Evolutionary conservation across 2,888 invertebrate species (phyloP).

Genomic region (Brachylomia viminalis): DNA sequence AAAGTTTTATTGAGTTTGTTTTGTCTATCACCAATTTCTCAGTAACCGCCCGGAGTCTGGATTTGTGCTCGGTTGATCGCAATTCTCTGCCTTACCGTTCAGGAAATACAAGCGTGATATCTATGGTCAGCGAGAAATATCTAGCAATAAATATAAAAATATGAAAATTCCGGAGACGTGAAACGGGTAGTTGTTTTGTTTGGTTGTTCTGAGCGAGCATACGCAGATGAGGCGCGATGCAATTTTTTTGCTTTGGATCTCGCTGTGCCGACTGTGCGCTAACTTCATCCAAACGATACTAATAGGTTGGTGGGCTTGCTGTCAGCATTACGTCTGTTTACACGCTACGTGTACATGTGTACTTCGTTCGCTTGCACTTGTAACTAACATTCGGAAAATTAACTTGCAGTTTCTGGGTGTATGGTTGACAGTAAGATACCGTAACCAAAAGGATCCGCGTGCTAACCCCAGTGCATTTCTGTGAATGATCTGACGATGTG

Average conservation of each 20-base stretch:
- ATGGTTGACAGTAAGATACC: conserved; percentile 98
- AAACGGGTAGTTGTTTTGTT: too few species aligned
- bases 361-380: conserved; percentile 69
- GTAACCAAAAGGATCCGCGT: conserved; percentile 99
- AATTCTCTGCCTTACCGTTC: too few species aligned
- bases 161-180: too few species aligned
- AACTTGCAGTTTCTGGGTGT: conserved; percentile 97
- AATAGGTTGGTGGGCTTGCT: not conserved
- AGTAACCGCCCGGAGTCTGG: not conserved
- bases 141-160: too few species aligned
- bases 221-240: not conserved
- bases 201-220: too few species aligned
- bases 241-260: not conserved
- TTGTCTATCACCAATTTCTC: not conserved
- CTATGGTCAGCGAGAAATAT: too few species aligned
- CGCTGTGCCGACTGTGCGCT: not conserved
- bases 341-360: conserved; percentile 16
- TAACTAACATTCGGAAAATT: conserved; percentile 84
- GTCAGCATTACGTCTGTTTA: conserved; percentile 19
- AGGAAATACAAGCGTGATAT: too few species aligned
- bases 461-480: conserved; percentile 99
- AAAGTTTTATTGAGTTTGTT: not conserved
- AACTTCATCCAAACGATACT: not conserved
- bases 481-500: conserved; percentile 92
- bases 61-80: not conserved